Percentiles rank a stretch among this genome's conserved stretches.
Evolutionary conservation across 2,797 vertebrate genomes (phyloP).

Genomic region (Xenops minutus): DNA sequence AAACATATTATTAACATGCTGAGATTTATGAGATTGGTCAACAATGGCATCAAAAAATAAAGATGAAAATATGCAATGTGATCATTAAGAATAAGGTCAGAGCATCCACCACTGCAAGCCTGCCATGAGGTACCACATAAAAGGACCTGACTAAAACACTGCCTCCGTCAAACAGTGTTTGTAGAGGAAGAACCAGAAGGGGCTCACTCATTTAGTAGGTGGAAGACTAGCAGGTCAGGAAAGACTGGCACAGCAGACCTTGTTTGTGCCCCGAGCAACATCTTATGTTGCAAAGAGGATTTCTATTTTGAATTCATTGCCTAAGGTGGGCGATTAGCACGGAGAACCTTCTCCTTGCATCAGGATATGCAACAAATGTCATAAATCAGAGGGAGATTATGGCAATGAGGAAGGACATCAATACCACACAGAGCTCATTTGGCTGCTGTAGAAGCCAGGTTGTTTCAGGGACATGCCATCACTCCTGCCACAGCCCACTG

Average conservation of each 20-base stretch:
- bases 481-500: neutral
- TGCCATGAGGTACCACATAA: neutral
- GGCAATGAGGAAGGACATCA: conserved; percentile 61
- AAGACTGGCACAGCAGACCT: neutral
- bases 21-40: neutral
- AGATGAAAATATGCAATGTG: neutral
- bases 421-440: conserved; percentile 40
- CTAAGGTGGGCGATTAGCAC: conserved; percentile 51
- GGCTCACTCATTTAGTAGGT: neutral
- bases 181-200: neutral
- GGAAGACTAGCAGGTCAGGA: neutral
- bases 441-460: conserved; percentile 39
- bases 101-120: neutral
- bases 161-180: neutral
- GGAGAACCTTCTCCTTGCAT: conserved; percentile 66
- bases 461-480: neutral
- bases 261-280: neutral
- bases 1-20: neutral
- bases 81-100: neutral
- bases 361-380: conserved; percentile 47
- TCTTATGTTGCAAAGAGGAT: neutral
- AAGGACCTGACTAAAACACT: neutral
- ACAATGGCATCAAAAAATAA: neutral
- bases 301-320: conserved; percentile 22
- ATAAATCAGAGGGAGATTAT: conserved; percentile 62